These are phyloP conservation scores for Actenoides lindsayi DNA, from an alignment of 2,113 vertebrate species.

Conservation along the genomic window DNA sequence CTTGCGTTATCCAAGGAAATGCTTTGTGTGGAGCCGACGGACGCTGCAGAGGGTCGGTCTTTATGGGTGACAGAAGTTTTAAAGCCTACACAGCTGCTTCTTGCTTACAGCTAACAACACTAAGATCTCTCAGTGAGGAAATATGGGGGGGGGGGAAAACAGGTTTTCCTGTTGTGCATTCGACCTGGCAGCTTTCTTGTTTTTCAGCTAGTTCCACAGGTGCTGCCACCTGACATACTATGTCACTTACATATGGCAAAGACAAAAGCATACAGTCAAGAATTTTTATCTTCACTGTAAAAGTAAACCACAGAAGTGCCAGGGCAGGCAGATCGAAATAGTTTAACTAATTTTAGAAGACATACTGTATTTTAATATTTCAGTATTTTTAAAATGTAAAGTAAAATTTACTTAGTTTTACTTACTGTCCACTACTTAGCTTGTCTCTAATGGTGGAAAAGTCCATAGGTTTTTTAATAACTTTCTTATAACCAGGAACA, in stretches of 20 bases:
- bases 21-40: neutral
- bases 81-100: neutral
- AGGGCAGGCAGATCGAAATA: neutral
- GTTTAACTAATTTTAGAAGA: neutral
- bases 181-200: neutral
- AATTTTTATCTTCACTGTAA: neutral
- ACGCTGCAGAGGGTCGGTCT: no score
- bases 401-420: conserved; percentile 54
- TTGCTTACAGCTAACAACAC: neutral
- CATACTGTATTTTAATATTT: neutral
- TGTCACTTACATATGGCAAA: neutral
- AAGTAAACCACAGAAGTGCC: neutral
- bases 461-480: conserved; percentile 99
- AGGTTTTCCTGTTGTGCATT: neutral
- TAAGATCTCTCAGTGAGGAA: neutral
- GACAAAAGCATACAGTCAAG: neutral
- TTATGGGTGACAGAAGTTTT: neutral
- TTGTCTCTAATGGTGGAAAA: conserved; percentile 99
- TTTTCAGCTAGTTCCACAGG: neutral
- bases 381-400: neutral
- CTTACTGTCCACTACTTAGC: conserved; percentile 91
- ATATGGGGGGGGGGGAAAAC: neutral
- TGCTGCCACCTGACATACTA: neutral
- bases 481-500: conserved; percentile 96
- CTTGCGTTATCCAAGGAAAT: neutral